Conservation (phyloP, 2,797 vertebrate species). For the Stomatorhinus walkeri region DNA sequence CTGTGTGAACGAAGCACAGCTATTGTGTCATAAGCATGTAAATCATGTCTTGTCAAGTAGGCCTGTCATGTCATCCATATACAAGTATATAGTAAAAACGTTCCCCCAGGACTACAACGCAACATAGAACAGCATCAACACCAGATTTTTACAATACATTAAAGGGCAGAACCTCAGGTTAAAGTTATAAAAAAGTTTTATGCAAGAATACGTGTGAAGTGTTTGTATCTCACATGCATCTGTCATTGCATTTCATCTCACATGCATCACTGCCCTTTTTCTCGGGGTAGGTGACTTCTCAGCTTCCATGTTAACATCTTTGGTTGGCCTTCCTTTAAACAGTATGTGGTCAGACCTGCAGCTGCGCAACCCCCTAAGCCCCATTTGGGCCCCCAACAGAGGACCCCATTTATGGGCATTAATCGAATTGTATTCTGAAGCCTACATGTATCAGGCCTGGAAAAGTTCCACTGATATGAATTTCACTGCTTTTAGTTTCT, state of each 20-base stretch:
- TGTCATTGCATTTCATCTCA: too few species aligned
- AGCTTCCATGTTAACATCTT: background rate
- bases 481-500: background rate
- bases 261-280: too few species aligned
- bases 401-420: background rate
- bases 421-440: background rate
- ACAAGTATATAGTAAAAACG: background rate
- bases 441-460: background rate
- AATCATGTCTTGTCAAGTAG: background rate
- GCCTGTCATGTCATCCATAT: background rate
- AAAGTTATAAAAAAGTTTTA: background rate
- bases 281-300: background rate
- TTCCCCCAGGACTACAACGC: background rate
- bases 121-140: background rate
- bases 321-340: background rate
- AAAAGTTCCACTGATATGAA: background rate
- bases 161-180: background rate
- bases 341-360: background rate
- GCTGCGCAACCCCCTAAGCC: background rate
- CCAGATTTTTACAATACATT: background rate
- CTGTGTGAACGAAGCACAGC: background rate
- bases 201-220: background rate
- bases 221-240: background rate
- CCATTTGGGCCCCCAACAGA: background rate
- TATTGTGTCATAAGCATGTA: background rate